Conservation (phyloP, 2,113 vertebrate species). For the Paramisgurnus dabryanus region DNA sequence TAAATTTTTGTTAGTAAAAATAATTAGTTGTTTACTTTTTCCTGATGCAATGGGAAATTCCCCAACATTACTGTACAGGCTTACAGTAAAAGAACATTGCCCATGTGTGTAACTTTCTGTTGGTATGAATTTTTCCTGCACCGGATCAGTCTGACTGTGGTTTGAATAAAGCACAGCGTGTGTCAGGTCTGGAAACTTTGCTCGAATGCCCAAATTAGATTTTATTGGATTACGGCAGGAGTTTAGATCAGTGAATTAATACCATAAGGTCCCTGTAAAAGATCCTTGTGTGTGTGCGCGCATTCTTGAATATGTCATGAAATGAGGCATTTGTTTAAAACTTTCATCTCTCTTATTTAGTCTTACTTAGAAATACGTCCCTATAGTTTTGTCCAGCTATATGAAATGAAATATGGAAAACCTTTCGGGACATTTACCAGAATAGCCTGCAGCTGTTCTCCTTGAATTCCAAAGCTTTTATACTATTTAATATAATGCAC, state of each 20-base stretch:
- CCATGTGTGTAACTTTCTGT: background rate
- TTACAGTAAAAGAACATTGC: background rate
- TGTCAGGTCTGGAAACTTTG: slow-evolving; percentile 45
- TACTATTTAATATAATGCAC: background rate
- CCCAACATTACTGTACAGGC: background rate
- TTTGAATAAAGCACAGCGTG: slow-evolving; percentile 21
- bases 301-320: slow-evolving; percentile 18
- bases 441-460: background rate
- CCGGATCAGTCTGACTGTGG: background rate
- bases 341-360: slow-evolving; percentile 24
- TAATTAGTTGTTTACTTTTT: background rate
- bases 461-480: background rate
- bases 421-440: background rate
- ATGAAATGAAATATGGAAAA: slow-evolving; percentile 13
- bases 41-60: background rate
- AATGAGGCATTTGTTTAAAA: slow-evolving; percentile 24
- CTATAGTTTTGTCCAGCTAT: slow-evolving; percentile 10
- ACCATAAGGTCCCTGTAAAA: slow-evolving; percentile 34
- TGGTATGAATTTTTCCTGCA: background rate
- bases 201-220: slow-evolving; percentile 36
- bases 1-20: background rate
- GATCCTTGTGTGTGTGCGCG: slow-evolving; percentile 4
- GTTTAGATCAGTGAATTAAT: slow-evolving; percentile 42
- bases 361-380: slow-evolving; percentile 15
- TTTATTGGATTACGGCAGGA: slow-evolving; percentile 49